Conservation (phyloP, 1,140 invertebrate species). For the Anagrus nilaparvatae region DNA sequence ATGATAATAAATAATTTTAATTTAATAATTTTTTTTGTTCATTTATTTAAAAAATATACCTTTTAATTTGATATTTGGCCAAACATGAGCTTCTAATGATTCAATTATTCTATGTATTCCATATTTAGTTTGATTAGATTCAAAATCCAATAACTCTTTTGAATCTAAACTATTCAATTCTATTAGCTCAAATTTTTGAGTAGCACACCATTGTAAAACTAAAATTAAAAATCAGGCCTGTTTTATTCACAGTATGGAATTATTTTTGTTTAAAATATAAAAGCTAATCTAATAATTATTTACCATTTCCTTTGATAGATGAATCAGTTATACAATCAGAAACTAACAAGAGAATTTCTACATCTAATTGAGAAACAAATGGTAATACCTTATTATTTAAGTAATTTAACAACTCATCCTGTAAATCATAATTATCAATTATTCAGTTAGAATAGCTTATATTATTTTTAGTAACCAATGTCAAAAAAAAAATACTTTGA, state of each 20-base stretch:
- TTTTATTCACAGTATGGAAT: conserved; percentile 3
- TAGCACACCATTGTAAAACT: conserved; percentile 54
- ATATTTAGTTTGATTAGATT: conserved; percentile 49
- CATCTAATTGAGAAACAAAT: conserved; percentile 21
- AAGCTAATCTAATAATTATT: conserved; percentile 9
- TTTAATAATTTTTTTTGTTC: background rate
- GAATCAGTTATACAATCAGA: conserved; percentile 35
- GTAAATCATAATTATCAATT: no score
- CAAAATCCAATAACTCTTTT: conserved; percentile 39
- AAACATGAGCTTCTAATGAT: conserved; percentile 64
- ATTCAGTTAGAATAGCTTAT: no score
- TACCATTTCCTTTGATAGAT: conserved; percentile 32
- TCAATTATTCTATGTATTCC: conserved; percentile 64
- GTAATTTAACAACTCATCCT: background rate
- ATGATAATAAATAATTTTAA: background rate
- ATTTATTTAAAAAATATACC: conserved; percentile 28
- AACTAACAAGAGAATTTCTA: conserved; percentile 30
- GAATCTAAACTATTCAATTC: conserved; percentile 51
- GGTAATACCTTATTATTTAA: conserved; percentile 19
- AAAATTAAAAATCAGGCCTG: conserved; percentile 14
- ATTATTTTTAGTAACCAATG: no score
- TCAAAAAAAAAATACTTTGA: no score
- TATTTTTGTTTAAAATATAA: background rate
- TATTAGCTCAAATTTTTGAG: conserved; percentile 61
- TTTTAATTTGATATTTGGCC: conserved; percentile 66